These are phyloP conservation scores for Parotia lawesii DNA, from an alignment of 2,113 vertebrate species.

Conservation along the genomic window DNA sequence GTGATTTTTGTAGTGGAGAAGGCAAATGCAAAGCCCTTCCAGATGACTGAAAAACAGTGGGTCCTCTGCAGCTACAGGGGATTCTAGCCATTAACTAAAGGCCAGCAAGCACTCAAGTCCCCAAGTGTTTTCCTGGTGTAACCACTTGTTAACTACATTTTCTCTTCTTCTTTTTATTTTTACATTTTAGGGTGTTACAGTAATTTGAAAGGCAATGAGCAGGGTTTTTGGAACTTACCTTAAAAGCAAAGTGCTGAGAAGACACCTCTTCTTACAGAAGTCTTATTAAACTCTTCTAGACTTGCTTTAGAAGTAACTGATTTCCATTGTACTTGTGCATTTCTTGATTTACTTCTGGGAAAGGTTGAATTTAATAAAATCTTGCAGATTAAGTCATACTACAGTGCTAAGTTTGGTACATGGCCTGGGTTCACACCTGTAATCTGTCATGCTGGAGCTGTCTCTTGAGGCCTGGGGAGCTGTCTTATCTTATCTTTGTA, in stretches of 20 bases:
- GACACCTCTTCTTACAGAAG: conserved; percentile 75
- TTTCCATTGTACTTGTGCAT: conserved; percentile 69
- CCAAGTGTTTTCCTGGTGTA: conserved; percentile 90
- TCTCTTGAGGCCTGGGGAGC: conserved; percentile 53
- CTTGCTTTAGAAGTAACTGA: conserved; percentile 71
- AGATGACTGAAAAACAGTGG: conserved; percentile 95
- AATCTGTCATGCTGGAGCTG: conserved; percentile 38
- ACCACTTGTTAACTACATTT: conserved; percentile 86
- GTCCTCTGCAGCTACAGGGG: conserved; percentile 96
- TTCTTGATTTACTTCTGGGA: conserved; percentile 70
- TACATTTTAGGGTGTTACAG: conserved; percentile 86
- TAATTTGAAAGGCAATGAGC: conserved; percentile 80
- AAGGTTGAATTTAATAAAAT: conserved; percentile 43
- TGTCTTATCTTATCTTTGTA: conserved; percentile 24
- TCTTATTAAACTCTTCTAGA: conserved; percentile 76
- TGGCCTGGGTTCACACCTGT: conserved; percentile 18
- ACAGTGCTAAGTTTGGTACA: neutral
- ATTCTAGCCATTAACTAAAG: conserved; percentile 96
- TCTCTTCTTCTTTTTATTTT: conserved; percentile 81
- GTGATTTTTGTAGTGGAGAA: conserved; percentile 99
- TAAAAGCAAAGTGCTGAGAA: conserved; percentile 75
- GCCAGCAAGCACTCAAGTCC: conserved; percentile 91
- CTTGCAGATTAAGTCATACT: conserved; percentile 45
- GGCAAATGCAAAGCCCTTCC: conserved; percentile 99
- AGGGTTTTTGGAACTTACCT: conserved; percentile 78